Base-by-base conservation (phyloP, 2,888 invertebrate genomes). In the Idaea straminata region DNA sequence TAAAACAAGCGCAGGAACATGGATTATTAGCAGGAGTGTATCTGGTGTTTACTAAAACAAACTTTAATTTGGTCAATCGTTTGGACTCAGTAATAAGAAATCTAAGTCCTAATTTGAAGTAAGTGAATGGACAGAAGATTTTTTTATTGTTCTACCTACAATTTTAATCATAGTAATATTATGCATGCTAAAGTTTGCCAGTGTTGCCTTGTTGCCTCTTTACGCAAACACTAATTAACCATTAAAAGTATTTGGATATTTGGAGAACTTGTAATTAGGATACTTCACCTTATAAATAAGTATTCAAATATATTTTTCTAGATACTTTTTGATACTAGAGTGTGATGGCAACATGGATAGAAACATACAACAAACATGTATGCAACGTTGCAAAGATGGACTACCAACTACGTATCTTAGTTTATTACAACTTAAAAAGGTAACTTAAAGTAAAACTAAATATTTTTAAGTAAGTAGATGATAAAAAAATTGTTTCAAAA, bases 11-110 rank as follows among this genome's bases (percentile, higher is more conserved):
- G 57, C n/a, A n/a, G 16, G 38, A 57, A 5, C 58, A 59, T 25
- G 69, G 65, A 59, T 16, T 59, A 5, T n/a, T 72, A 10, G 61
- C 66, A 34, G 71, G 71, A 25, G 57, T 69, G 34, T 71, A 69
- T 67, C 38, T 71, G 15, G 10, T 59, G 4, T 13, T 3, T 10
- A 13, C 16, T 34, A 66, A 61, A 34, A 61, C 63, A 15, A 61
- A 64, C 61, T 47, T 59, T 59, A 0, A 57, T 60, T 62, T 67
- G 15, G 58, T 38, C 62, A 36, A 35, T 38, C n/a, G 63, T 61
- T 4, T 57, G 65, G 38, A 70, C 61, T 34, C 57, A 7, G 25
- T 61, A 35, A 59, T 64, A n/a, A 66, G 64, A 62, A 65, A 66
- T 34, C 34, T 63, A 57, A 67, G 71, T 61, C 63, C 67, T 7